Evolutionary conservation across 1,140 invertebrate genomes (phyloP).

Genomic region (Musca domestica): DNA sequence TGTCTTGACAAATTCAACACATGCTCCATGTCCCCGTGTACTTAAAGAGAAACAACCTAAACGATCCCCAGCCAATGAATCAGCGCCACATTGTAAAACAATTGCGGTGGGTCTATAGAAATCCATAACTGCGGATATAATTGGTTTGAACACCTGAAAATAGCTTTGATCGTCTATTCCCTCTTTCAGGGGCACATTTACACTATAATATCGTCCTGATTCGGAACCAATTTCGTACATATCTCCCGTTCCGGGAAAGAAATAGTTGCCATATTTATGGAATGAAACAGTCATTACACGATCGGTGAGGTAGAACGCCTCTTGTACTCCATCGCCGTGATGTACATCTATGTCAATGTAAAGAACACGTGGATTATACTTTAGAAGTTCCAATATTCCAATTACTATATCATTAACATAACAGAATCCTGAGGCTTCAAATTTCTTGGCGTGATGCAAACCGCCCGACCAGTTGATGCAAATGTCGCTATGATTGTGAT

Average conservation of each 20-base stretch:
- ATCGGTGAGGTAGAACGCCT: conserved; percentile 98
- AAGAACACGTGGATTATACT: conserved; percentile 91
- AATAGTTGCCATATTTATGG: conserved; percentile 98
- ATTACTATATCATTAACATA: conserved; percentile 94
- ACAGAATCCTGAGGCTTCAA: conserved; percentile 79
- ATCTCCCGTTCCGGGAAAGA: conserved; percentile 97
- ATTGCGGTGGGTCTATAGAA: conserved; percentile 96
- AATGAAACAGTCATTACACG: conserved; percentile 99
- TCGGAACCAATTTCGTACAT: conserved; percentile 97
- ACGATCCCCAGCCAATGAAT: conserved; percentile 93
- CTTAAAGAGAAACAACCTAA: conserved; percentile 63
- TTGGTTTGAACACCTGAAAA: conserved; percentile 89
- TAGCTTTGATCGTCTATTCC: conserved; percentile 96
- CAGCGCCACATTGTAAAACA: conserved; percentile 97
- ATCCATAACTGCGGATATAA: conserved; percentile 93
- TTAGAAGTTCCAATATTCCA: conserved; percentile 93
- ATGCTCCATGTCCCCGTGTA: conserved; percentile 83
- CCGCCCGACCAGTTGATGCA: conserved; percentile 99
- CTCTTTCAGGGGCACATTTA: conserved; percentile 95
- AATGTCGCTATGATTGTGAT: conserved; percentile 93
- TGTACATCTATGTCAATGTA: conserved; percentile 99
- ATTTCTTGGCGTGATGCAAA: conserved; percentile 99
- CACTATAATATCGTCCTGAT: conserved; percentile 90
- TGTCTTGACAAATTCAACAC: conserved; percentile 94
- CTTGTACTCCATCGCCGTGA: conserved; percentile 98